These are phyloP conservation scores for Ichneumon xanthorius DNA, from an alignment of 2,888 invertebrate species.

Conservation along the genomic window DNA sequence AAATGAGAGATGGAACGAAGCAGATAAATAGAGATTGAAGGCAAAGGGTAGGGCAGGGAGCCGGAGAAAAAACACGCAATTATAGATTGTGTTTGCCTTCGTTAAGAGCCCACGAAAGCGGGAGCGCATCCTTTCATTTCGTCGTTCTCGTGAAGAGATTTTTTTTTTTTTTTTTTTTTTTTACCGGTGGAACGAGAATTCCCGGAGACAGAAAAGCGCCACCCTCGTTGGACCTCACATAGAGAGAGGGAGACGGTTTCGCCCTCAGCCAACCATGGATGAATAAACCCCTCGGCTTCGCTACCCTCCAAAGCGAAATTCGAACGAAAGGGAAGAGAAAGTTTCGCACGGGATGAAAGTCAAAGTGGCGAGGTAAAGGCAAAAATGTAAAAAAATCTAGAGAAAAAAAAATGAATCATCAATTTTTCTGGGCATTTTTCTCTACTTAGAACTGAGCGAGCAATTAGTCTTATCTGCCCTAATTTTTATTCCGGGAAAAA, in stretches of 20 bases:
- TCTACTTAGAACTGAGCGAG: not conserved
- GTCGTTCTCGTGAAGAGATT: not conserved
- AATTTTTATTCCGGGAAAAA: slow-evolving; percentile 12
- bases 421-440: not conserved
- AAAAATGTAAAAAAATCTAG: not conserved
- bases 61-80: slow-evolving; percentile 15
- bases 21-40: slow-evolving; percentile 10
- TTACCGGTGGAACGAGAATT: slow-evolving; percentile 25
- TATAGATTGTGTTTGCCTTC: slow-evolving; percentile 45
- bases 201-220: slow-evolving; percentile 11
- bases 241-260: slow-evolving; percentile 9
- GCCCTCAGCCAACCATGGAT: slow-evolving; percentile 49
- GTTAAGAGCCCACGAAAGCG: slow-evolving; percentile 11
- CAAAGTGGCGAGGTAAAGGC: slow-evolving; percentile 1
- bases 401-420: slow-evolving; percentile 3
- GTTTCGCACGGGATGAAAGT: slow-evolving; percentile 49
- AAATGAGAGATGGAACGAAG: slow-evolving; percentile 23
- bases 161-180: slow-evolving; percentile 16
- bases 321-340: slow-evolving; percentile 32
- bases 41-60: not conserved
- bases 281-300: slow-evolving; percentile 48
- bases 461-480: not conserved
- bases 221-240: slow-evolving; percentile 33
- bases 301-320: slow-evolving; percentile 38
- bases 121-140: slow-evolving; percentile 31